Percentiles rank a stretch among this genome's conserved stretches.
Evolutionary conservation across 2,888 invertebrate genomes (phyloP).

Genomic region (Ecdyonurus torrentis): DNA sequence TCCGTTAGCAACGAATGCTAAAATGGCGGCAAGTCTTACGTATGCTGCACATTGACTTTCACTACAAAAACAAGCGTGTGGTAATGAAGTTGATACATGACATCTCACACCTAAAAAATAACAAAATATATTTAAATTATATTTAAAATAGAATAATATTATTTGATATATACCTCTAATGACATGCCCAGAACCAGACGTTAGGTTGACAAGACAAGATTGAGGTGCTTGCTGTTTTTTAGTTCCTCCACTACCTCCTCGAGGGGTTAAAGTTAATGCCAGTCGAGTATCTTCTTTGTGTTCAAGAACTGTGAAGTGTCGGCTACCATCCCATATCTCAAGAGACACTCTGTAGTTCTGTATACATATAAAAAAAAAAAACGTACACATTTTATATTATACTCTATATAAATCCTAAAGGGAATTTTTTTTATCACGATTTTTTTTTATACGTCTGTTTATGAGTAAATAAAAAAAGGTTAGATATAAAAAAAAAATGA

Average conservation of each 20-base stretch:
- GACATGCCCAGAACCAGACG: constrained; percentile 7
- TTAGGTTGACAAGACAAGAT: constrained; percentile 4
- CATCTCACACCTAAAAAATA: constrained; percentile 11
- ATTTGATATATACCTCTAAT: constrained; percentile 4
- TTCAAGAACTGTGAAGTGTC: constrained; percentile 9
- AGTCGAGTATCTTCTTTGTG: constrained; percentile 10
- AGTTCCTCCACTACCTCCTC: background rate
- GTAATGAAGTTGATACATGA: constrained; percentile 10
- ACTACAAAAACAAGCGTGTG: constrained; percentile 13
- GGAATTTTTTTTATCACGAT: no score
- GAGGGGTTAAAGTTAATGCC: constrained; percentile 6
- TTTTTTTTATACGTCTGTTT: no score
- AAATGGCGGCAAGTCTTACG: constrained; percentile 10
- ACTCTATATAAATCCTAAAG: no score
- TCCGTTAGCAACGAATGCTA: constrained; percentile 6
- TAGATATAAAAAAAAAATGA: no score
- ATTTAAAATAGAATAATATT: background rate
- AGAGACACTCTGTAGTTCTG: constrained; percentile 10
- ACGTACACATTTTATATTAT: no score
- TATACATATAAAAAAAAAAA: no score
- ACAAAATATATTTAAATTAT: background rate
- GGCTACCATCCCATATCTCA: constrained; percentile 10
- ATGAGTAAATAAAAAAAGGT: no score
- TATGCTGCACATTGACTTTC: constrained; percentile 12
- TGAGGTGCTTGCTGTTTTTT: background rate